These are phyloP conservation scores for Coecobrya sp. DNA, from an alignment of 2,888 invertebrate genomes.

Conservation along the genomic window DNA sequence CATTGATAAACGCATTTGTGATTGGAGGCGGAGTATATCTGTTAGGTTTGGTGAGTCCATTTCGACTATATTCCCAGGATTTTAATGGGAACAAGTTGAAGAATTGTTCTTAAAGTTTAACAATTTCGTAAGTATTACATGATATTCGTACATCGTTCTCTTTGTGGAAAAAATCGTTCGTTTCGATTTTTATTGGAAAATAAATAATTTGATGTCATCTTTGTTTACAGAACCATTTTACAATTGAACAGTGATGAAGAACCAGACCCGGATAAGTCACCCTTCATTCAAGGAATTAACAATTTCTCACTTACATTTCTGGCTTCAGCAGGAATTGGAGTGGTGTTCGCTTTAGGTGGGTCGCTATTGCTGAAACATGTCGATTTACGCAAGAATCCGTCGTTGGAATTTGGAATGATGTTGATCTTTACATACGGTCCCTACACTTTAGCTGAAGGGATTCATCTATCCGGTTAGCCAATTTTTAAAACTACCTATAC, in stretches of 20 bases:
- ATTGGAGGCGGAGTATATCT: slow-evolving; percentile 99
- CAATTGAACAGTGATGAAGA: slow-evolving; percentile 85
- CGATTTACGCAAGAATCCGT: slow-evolving; percentile 98
- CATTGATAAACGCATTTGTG: slow-evolving; percentile 98
- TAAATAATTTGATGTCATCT: too few relatives aligned
- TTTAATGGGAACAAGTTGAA: too few relatives aligned
- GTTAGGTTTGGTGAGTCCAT: slow-evolving; percentile 92
- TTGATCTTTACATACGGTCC: slow-evolving; percentile 99
- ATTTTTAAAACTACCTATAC: not conserved
- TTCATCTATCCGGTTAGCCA: slow-evolving; percentile 94
- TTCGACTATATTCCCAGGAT: not conserved
- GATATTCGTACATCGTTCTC: too few relatives aligned
- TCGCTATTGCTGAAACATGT: slow-evolving; percentile 97
- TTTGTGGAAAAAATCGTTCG: too few relatives aligned
- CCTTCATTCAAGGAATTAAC: slow-evolving; percentile 95
- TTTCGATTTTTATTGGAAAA: too few relatives aligned
- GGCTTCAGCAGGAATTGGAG: slow-evolving; percentile 98
- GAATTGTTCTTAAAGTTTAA: too few relatives aligned
- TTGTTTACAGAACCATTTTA: slow-evolving; percentile 86
- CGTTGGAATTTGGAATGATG: slow-evolving; percentile 99
- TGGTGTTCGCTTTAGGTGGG: slow-evolving; percentile 97
- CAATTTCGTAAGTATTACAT: slow-evolving; percentile 91
- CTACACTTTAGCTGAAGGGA: slow-evolving; percentile 98
- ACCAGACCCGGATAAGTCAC: slow-evolving; percentile 90
- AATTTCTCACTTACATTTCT: slow-evolving; percentile 98